Percentiles rank a stretch among this genome's conserved stretches.
Conservation (phyloP, 2,797 vertebrate genomes). For the Chelidonichthys spinosus region DNA sequence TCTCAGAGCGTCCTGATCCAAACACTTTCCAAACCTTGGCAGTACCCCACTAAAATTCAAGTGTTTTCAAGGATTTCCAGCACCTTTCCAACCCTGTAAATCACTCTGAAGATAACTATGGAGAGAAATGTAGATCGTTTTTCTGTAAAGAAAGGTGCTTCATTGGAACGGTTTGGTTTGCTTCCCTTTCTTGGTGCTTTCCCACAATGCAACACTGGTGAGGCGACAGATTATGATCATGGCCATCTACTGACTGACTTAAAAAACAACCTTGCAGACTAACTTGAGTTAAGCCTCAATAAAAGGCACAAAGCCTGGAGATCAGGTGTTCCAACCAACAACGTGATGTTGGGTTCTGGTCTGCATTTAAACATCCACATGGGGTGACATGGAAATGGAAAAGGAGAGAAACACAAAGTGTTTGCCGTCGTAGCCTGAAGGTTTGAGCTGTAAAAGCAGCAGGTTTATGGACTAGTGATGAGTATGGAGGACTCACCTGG, state of each 20-base stretch:
- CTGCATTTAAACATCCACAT: background rate
- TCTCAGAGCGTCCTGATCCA: too few relatives aligned
- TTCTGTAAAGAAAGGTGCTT: background rate
- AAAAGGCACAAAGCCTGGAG: background rate
- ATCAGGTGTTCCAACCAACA: background rate
- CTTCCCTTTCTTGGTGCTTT: constrained; percentile 30
- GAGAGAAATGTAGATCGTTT: too few relatives aligned
- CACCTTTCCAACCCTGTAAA: too few relatives aligned
- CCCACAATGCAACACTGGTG: constrained; percentile 16
- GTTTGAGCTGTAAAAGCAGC: background rate
- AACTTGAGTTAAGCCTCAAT: background rate
- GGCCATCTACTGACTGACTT: background rate
- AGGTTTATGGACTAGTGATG: background rate
- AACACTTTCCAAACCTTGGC: too few relatives aligned
- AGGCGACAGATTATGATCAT: background rate
- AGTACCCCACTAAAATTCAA: too few relatives aligned
- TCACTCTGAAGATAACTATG: too few relatives aligned
- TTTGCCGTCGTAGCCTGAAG: too few relatives aligned
- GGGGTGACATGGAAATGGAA: too few relatives aligned
- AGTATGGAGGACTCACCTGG: constrained; percentile 86
- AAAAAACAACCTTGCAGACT: background rate
- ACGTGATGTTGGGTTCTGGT: background rate
- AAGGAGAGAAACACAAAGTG: too few relatives aligned
- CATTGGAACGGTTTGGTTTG: constrained; percentile 18
- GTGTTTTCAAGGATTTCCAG: too few relatives aligned